Base-by-base conservation (phyloP, 2,797 vertebrate genomes). In the Adrianichthys oophorus region DNA sequence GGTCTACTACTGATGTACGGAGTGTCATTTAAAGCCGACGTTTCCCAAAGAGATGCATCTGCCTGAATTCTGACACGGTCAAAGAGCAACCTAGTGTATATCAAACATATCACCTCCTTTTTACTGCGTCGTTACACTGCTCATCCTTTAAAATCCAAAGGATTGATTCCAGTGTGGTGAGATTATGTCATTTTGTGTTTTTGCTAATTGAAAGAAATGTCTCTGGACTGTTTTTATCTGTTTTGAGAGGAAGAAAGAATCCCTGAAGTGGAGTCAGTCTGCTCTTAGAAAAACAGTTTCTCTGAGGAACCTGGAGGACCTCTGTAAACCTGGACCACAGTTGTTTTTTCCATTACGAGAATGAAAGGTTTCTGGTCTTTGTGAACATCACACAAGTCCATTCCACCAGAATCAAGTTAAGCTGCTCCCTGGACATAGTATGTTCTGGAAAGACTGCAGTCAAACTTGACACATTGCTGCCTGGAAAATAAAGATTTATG, bases 21-120 rank as follows among this genome's bases (percentile, higher is more conserved):
- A 68, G 79, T 59, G 62, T 72, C 54, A 48, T 65, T 68, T 74
- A 46, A 62, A 76, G 23, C 52, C 61, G 62, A 79, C 52, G 56
- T 65, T 74, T 75, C 70, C 76, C 78, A 86, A 88, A 84, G 80
- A 86, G 74, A 70, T 51, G 62, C 42, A 42, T 48, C 80, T 85
- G 78, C 74, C 74, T 85, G 75, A 82, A 59, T 78, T 79, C 72
- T 79, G 68, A 78, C 56, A 45, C 62, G 68, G 82, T 81, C 72
- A 43, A 76, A 71, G 58, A 75, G 74, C 67, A 65, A 59, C 62
- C 72, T 76, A 67, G 59, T 71, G 53, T 71, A 67, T 55, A 74
- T 72, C 37, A n/a, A 70, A 71, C 65, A 78, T 69, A 78, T 78
- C 62, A 57, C 41, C 47, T 19, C 32, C 51, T 60, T 29, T 48